Conservation (phyloP, 2,888 invertebrate species). For the Lycocerus yunnanus region DNA sequence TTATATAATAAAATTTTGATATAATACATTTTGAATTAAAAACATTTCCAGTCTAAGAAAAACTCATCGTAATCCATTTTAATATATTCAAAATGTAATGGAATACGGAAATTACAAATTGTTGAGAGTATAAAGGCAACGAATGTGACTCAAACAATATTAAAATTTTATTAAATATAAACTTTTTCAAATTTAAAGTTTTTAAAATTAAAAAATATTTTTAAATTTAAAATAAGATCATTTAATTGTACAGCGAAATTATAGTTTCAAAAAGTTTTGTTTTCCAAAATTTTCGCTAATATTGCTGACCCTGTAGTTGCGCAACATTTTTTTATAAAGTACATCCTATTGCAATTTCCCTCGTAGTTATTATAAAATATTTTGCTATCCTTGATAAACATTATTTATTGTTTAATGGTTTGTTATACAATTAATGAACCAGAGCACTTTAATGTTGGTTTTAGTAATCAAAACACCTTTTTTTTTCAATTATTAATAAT, state of each 20-base stretch:
- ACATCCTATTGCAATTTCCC: background rate
- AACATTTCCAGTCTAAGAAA: background rate
- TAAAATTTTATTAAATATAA: too few relatives aligned
- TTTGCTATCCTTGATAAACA: background rate
- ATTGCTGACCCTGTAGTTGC: too few relatives aligned
- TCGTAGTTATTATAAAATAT: background rate
- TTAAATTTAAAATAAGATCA: too few relatives aligned
- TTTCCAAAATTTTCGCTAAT: too few relatives aligned
- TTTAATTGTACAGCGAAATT: too few relatives aligned
- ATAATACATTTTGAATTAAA: too few relatives aligned
- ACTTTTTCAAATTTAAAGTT: too few relatives aligned
- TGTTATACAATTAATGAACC: background rate
- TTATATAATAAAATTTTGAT: too few relatives aligned
- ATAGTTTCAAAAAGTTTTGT: too few relatives aligned
- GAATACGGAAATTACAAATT: background rate
- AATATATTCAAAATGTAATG: background rate
- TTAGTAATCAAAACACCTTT: background rate
- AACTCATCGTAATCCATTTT: background rate
- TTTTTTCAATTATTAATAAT: background rate
- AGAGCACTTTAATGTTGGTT: background rate
- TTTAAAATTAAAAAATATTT: too few relatives aligned
- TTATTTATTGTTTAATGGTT: background rate
- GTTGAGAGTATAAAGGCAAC: background rate
- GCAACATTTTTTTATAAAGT: background rate
- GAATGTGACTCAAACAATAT: too few relatives aligned